These are phyloP conservation scores for Automeris io DNA, from an alignment of 2,888 invertebrate genomes.

Conservation along the genomic window DNA sequence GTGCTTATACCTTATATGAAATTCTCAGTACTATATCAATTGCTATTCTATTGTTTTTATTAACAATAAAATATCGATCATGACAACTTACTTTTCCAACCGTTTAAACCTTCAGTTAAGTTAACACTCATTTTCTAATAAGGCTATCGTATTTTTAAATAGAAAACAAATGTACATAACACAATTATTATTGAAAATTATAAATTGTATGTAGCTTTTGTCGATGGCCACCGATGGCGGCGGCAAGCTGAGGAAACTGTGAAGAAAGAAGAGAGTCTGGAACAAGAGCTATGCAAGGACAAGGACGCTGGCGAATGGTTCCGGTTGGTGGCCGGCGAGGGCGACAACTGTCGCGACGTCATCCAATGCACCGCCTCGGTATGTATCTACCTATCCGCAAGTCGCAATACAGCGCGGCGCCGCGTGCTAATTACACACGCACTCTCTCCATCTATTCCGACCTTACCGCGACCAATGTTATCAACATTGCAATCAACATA, in stretches of 20 bases:
- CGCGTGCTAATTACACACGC: slow-evolving; percentile 2
- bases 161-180: neutral
- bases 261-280: slow-evolving; percentile 92
- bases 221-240: slow-evolving; percentile 76
- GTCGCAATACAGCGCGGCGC: neutral
- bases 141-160: neutral
- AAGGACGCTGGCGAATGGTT: slow-evolving; percentile 98
- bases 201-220: slow-evolving; percentile 45
- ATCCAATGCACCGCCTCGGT: slow-evolving; percentile 96
- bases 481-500: slow-evolving; percentile 4
- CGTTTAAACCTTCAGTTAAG: no score
- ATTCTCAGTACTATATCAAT: no score
- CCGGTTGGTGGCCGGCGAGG: slow-evolving; percentile 91
- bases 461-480: slow-evolving; percentile 4
- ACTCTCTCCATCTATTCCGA: slow-evolving; percentile 1
- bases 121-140: no score
- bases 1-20: no score
- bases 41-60: no score
- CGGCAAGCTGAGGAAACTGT: slow-evolving; percentile 81
- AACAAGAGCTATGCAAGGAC: slow-evolving; percentile 93
- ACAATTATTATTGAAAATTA: slow-evolving; percentile 8
- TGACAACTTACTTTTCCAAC: no score
- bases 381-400: slow-evolving; percentile 50
- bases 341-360: slow-evolving; percentile 95
- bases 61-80: no score